Evolutionary conservation across 1,140 invertebrate genomes (phyloP).

Genomic region (Nylanderia fulva): DNA sequence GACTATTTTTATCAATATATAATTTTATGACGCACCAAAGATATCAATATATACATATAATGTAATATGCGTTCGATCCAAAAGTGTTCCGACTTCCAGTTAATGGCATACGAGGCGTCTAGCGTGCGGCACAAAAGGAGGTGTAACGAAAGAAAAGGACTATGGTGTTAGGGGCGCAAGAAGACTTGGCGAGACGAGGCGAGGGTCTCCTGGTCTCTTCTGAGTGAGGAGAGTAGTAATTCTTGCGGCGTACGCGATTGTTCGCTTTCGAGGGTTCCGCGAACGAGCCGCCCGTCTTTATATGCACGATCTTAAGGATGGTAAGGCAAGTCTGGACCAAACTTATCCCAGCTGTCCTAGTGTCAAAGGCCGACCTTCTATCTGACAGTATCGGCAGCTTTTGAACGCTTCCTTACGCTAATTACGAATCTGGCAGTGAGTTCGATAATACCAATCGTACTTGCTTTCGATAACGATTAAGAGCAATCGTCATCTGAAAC

Average conservation of each 20-base stretch:
- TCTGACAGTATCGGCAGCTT: conserved; percentile 19
- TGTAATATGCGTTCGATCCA: background rate
- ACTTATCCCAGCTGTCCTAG: conserved; percentile 30
- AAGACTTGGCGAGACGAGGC: conserved; percentile 41
- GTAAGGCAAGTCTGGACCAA: conserved; percentile 43
- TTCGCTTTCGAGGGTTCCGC: conserved; percentile 76
- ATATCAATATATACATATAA: background rate
- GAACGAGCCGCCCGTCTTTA: conserved; percentile 60
- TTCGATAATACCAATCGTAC: conserved; percentile 6
- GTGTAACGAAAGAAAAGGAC: conserved; percentile 22
- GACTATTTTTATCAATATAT: background rate
- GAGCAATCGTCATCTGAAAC: background rate
- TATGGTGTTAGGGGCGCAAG: conserved; percentile 3
- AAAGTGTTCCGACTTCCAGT: background rate
- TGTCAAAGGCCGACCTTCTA: conserved; percentile 20
- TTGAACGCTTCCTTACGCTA: conserved; percentile 27
- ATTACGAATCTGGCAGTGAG: conserved; percentile 41
- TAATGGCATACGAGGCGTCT: background rate
- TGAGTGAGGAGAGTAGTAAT: conserved; percentile 78
- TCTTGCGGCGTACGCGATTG: conserved; percentile 69
- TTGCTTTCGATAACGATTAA: conserved; percentile 7
- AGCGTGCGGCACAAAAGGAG: conserved; percentile 67
- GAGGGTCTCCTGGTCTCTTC: conserved; percentile 73
- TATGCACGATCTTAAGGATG: conserved; percentile 50
- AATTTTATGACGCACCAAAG: background rate